Evolutionary conservation across 1,140 invertebrate genomes (phyloP).

Genomic region (Pygmarrhopalites habei): DNA sequence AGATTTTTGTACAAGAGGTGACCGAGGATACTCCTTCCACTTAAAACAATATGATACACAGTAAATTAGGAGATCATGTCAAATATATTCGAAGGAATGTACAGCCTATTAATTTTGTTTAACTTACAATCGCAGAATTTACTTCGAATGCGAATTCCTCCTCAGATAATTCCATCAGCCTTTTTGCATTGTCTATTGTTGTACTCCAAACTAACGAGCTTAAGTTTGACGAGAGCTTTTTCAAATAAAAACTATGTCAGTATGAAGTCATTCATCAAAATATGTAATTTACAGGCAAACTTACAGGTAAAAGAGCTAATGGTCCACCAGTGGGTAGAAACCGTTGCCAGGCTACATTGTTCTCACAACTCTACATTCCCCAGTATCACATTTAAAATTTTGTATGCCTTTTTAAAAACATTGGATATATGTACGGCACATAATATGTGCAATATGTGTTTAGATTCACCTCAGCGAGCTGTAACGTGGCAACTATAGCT

Average conservation of each 20-base stretch:
- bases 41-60: slow-evolving; percentile 42
- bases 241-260: slow-evolving; percentile 22
- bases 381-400: too few species aligned
- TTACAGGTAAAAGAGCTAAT: slow-evolving; percentile 81
- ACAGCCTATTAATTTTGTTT: slow-evolving; percentile 14
- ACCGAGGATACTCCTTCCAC: slow-evolving; percentile 61
- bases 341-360: slow-evolving; percentile 88
- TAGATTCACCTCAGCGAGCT: slow-evolving; percentile 59
- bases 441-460: too few species aligned
- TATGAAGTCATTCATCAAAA: slow-evolving; percentile 8
- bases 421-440: too few species aligned
- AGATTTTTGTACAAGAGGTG: slow-evolving; percentile 46
- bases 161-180: slow-evolving; percentile 59
- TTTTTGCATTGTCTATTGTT: slow-evolving; percentile 62
- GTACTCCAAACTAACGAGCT: slow-evolving; percentile 92
- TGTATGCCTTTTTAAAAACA: too few species aligned
- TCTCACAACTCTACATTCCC: slow-evolving; percentile 60
- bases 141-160: slow-evolving; percentile 82
- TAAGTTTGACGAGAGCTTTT: slow-evolving; percentile 59
- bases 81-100: slow-evolving; percentile 24
- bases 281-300: slow-evolving; percentile 34
- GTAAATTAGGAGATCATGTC: too few species aligned
- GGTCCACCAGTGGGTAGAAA: slow-evolving; percentile 80
- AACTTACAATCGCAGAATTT: slow-evolving; percentile 72
- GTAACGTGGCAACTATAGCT: slow-evolving; percentile 81